Percentiles rank a stretch among this genome's conserved stretches.
These are phyloP conservation scores for Hemistola chrysoprasaria DNA, from an alignment of 2,888 invertebrate genomes.

Conservation along the genomic window DNA sequence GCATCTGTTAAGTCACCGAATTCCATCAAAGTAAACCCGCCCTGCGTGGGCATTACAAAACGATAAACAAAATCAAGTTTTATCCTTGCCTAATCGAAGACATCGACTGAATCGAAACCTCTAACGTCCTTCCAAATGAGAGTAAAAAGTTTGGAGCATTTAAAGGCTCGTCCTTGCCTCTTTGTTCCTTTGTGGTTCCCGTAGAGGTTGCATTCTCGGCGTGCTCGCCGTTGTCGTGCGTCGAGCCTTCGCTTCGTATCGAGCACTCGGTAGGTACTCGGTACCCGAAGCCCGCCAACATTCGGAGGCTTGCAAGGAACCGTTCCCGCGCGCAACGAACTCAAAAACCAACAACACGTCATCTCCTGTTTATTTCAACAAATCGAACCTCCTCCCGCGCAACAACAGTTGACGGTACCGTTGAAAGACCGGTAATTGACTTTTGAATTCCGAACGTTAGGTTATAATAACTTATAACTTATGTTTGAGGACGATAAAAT, in stretches of 20 bases:
- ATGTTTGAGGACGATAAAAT: conserved; percentile 2
- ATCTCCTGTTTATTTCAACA: conserved; percentile 20
- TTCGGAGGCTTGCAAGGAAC: conserved; percentile 24
- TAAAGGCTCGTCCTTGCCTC: conserved; percentile 68
- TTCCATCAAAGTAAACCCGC: not conserved
- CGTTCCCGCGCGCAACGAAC: conserved; percentile 25
- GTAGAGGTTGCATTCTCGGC: conserved; percentile 69
- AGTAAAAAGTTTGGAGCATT: conserved; percentile 55
- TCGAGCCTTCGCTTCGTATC: conserved; percentile 34
- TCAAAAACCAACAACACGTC: conserved; percentile 16
- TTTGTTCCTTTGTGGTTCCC: conserved; percentile 68
- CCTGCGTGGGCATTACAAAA: conserved; percentile 1
- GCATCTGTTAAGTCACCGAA: not conserved
- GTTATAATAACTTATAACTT: conserved; percentile 2
- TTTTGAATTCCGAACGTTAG: conserved; percentile 26
- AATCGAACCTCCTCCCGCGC: conserved; percentile 9
- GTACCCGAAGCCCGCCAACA: conserved; percentile 32
- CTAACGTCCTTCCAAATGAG: conserved; percentile 33
- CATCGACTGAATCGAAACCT: conserved; percentile 34
- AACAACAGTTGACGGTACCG: conserved; percentile 20
- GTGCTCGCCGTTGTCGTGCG: conserved; percentile 34
- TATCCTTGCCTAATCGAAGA: conserved; percentile 21
- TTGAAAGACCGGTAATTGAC: conserved; percentile 28
- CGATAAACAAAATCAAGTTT: conserved; percentile 12
- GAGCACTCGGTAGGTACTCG: conserved; percentile 23